Evolutionary conservation across 1,140 invertebrate species (phyloP).

Genomic region (Drosophila subpulchrella): DNA sequence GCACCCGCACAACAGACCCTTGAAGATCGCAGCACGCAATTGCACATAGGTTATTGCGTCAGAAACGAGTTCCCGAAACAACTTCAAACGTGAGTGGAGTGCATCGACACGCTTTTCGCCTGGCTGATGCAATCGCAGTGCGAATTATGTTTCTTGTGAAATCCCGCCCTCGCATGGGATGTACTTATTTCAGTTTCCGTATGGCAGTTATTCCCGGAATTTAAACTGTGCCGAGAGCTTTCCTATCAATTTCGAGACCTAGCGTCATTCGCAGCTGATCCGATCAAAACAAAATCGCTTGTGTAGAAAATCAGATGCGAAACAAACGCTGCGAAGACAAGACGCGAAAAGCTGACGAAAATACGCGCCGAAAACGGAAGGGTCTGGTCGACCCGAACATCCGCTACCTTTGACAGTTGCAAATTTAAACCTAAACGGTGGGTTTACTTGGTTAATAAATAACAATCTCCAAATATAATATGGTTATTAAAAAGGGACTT

Average conservation of each 20-base stretch:
- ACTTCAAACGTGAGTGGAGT: conserved; percentile 49
- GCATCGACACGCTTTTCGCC: conserved; percentile 26
- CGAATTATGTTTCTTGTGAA: conserved; percentile 6
- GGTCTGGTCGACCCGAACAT: conserved; percentile 24
- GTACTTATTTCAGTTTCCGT: neutral
- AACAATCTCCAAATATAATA: neutral
- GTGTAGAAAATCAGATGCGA: conserved; percentile 68
- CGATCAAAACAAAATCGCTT: conserved; percentile 51
- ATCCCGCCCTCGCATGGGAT: neutral
- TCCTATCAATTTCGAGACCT: conserved; percentile 33
- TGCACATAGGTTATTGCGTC: conserved; percentile 23
- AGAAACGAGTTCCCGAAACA: conserved; percentile 23
- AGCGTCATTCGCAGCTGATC: conserved; percentile 44
- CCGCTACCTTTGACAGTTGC: conserved; percentile 11
- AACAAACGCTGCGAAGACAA: conserved; percentile 49
- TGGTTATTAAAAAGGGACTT: too few relatives aligned
- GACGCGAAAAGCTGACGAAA: conserved; percentile 66
- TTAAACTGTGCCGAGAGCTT: conserved; percentile 13
- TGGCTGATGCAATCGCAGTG: conserved; percentile 27
- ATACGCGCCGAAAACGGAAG: conserved; percentile 30
- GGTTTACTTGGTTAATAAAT: neutral
- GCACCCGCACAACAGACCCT: neutral
- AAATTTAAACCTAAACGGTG: neutral
- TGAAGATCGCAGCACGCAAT: conserved; percentile 5
- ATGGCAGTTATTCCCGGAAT: conserved; percentile 3